Evolutionary conservation across 2,888 invertebrate species (phyloP).

Genomic region (Yponomeuta evonymella): DNA sequence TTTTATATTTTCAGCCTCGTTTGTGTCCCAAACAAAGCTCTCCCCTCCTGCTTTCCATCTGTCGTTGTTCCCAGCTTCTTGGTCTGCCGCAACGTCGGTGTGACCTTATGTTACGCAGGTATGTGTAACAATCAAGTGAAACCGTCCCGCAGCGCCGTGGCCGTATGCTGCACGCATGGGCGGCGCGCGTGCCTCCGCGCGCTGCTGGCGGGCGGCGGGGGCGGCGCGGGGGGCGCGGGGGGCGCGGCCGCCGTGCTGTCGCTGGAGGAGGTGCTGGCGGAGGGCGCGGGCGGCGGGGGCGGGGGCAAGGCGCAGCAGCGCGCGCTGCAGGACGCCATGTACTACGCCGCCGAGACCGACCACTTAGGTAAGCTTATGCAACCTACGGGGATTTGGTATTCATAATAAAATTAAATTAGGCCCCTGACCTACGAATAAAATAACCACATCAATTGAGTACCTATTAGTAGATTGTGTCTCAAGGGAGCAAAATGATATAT

Average conservation of each 20-base stretch:
- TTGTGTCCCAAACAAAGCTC: no score
- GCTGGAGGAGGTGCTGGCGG: constrained; percentile 92
- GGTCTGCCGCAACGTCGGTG: no score
- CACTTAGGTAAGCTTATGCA: constrained; percentile 79
- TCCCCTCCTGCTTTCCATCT: no score
- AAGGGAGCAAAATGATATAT: no score
- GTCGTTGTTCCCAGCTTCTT: no score
- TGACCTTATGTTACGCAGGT: no score
- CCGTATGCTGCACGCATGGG: constrained; percentile 93
- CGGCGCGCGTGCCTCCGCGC: constrained; percentile 87
- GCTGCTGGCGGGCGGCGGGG: constrained; percentile 80
- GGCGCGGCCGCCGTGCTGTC: constrained; percentile 84
- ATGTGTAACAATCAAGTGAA: no score
- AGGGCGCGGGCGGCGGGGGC: constrained; percentile 74
- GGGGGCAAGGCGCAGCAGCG: constrained; percentile 87
- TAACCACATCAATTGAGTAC: no score
- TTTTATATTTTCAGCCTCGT: no score
- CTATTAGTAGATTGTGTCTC: no score
- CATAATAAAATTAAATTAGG: no score
- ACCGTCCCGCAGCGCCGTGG: constrained; percentile 80
- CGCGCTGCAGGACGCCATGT: constrained; percentile 94
- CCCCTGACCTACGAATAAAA: no score
- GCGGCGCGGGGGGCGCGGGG: constrained; percentile 66
- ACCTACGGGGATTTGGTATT: not conserved
- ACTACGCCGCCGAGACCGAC: constrained; percentile 94